phyloP scores from a whole-genome alignment of 2,797 vertebrate species.

The Enteromius trimaculatus region DNA sequence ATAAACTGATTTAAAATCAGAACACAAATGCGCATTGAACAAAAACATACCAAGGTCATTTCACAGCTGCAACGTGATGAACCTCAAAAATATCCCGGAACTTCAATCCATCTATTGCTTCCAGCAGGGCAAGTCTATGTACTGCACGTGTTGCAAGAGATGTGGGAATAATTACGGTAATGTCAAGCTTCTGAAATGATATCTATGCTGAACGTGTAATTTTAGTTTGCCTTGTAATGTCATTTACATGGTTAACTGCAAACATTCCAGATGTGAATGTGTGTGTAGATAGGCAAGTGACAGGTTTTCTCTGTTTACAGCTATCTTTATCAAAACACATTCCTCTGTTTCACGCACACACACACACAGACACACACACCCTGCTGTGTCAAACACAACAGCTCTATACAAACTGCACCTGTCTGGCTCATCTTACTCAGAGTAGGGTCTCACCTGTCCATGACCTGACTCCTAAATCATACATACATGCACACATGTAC shows the following conservation, averaged over 20 bases:
- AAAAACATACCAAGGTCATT: constrained; percentile 38
- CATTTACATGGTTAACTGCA: constrained; percentile 15
- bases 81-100: constrained; percentile 39
- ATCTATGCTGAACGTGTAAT: constrained; percentile 20
- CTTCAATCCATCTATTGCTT: constrained; percentile 4
- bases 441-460: constrained; percentile 51
- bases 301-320: constrained; percentile 46
- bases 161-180: constrained; percentile 38
- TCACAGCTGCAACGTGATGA: constrained; percentile 34
- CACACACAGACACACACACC: constrained; percentile 40
- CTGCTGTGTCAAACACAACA: constrained; percentile 52
- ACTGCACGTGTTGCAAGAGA: constrained; percentile 20
- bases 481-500: constrained; percentile 39
- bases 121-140: neutral
- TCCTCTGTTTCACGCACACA: constrained; percentile 30
- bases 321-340: constrained; percentile 53
- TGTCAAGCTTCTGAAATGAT: constrained; percentile 40
- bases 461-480: constrained; percentile 50
- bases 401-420: constrained; percentile 46
- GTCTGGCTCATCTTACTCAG: constrained; percentile 23
- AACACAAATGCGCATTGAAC: constrained; percentile 43
- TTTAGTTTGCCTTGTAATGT: constrained; percentile 38
- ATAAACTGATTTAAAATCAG: constrained; percentile 47
- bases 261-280: constrained; percentile 46
- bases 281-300: constrained; percentile 29